Percentiles rank a stretch among this genome's conserved stretches.
Evolutionary conservation across 2,888 invertebrate genomes (phyloP).

Genomic region (Rhingia rostrata): DNA sequence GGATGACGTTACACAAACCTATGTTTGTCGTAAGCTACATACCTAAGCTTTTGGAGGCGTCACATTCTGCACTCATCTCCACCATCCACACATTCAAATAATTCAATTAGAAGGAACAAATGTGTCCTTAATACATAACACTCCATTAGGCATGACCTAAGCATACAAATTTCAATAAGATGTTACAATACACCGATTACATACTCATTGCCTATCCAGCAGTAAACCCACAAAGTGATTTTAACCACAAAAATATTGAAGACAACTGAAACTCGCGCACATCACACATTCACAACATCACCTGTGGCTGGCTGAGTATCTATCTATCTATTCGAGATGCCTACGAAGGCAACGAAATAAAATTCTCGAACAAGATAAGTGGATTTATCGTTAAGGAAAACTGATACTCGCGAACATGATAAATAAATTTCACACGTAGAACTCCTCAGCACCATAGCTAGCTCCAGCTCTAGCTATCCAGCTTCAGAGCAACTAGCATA

Average conservation of each 20-base stretch:
- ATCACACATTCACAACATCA: slow-evolving; percentile 38
- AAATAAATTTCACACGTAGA: slow-evolving; percentile 76
- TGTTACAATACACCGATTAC: slow-evolving; percentile 18
- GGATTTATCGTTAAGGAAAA: slow-evolving; percentile 76
- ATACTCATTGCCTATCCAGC: neutral
- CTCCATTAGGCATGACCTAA: slow-evolving; percentile 9
- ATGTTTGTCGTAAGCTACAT: no score
- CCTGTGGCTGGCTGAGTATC: slow-evolving; percentile 14
- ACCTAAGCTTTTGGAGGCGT: no score
- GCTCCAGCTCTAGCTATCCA: slow-evolving; percentile 1
- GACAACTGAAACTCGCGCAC: slow-evolving; percentile 3
- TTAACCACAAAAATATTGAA: neutral
- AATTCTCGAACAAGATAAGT: slow-evolving; percentile 76
- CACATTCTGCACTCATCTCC: no score
- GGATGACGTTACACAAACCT: no score
- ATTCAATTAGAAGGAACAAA: neutral
- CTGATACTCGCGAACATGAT: slow-evolving; percentile 76
- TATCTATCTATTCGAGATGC: slow-evolving; percentile 28
- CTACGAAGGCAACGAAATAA: slow-evolving; percentile 53
- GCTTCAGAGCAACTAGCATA: slow-evolving; percentile 17
- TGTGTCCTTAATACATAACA: neutral
- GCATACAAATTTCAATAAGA: slow-evolving; percentile 7
- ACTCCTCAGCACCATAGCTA: slow-evolving; percentile 38
- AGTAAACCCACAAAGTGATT: neutral
- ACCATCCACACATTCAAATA: no score